Evolutionary conservation across 2,888 invertebrate species (phyloP), one percentile per base, ranked within the genome.

Genomic region (Amblyjoppa proteus): DNA sequence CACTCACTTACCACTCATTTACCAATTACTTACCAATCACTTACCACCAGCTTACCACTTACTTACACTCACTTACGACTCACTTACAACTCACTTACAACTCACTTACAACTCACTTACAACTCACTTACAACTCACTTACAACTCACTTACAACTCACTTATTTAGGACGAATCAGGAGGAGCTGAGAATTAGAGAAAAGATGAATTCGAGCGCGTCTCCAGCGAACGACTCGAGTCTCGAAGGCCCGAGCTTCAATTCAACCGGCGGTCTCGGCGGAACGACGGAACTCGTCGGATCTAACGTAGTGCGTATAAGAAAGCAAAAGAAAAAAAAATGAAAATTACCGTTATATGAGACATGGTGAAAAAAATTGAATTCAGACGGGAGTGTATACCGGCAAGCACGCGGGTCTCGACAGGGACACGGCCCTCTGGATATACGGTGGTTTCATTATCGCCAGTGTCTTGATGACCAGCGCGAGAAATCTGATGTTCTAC

Each of bases 401-500:
- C 31, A 0, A 38, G 20, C 61, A 6, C 5, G 28, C 11, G 9
- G 25, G 11, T 34, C 79, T 89, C 34, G 90, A 92, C 68, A 84
- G 71, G 25, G 73, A 90, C 16, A 90, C 88, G 0, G 92, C 93
- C 53, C 90, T 88, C 58, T 94, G 77, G 93, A 94, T 96, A 82
- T 97, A 97, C 94, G 95, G 95, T 0, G 90, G 93, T 49, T 95
- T 96, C 70, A 96, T 97, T 85, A 58, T 95, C 0, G 94, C 94
- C 2, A 96, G 96, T 71, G 95, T 96, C 45, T 20, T 96, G 4
- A 93, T 96, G 56, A 96, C 96, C 6, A 95, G 95, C n/a, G 93
- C 91, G 85, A 95, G 97, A 91, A 97, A 97, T 4, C 92, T 97
- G 4, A 91, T 97, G 68, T 97, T 97, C 94, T 97, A 96, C 91